phyloP scores from a whole-genome alignment of 2,797 vertebrate genomes.

The Dallia pectoralis region DNA sequence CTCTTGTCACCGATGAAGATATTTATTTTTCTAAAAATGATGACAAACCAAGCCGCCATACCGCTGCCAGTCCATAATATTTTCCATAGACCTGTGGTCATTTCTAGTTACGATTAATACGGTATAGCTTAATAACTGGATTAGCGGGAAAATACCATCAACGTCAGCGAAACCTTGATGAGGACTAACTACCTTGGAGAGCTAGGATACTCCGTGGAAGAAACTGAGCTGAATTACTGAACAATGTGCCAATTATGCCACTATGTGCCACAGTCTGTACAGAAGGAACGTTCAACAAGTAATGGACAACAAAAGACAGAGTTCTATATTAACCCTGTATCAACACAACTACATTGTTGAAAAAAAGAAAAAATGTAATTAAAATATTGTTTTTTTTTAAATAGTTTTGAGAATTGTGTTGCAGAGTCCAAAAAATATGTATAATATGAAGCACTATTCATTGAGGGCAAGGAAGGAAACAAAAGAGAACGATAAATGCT shows the following conservation, averaged over 20 bases:
- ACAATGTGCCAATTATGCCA: constrained; percentile 99
- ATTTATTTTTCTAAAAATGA: constrained; percentile 98
- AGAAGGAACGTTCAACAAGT: constrained; percentile 64
- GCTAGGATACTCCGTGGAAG: constrained; percentile 58
- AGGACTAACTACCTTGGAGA: constrained; percentile 44
- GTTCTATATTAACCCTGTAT: constrained; percentile 73
- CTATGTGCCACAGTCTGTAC: constrained; percentile 95
- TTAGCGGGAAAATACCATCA: constrained; percentile 60
- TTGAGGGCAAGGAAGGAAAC: constrained; percentile 41
- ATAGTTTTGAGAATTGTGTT: constrained; percentile 75
- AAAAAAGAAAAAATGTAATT: constrained; percentile 54
- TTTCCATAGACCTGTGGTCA: constrained; percentile 71
- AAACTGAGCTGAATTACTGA: constrained; percentile 85
- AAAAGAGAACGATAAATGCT: constrained; percentile 60
- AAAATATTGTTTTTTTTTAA: constrained; percentile 74
- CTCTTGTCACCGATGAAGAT: constrained; percentile 87
- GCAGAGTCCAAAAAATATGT: constrained; percentile 72
- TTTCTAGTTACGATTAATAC: constrained; percentile 64
- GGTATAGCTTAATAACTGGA: constrained; percentile 66
- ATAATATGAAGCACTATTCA: constrained; percentile 72
- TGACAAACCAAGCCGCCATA: constrained; percentile 67
- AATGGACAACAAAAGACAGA: constrained; percentile 68
- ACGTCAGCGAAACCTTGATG: constrained; percentile 52
- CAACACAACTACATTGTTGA: constrained; percentile 63
- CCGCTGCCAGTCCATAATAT: constrained; percentile 73